phyloP scores from a whole-genome alignment of 2,113 vertebrate genomes.

The Lonchura striata region DNA sequence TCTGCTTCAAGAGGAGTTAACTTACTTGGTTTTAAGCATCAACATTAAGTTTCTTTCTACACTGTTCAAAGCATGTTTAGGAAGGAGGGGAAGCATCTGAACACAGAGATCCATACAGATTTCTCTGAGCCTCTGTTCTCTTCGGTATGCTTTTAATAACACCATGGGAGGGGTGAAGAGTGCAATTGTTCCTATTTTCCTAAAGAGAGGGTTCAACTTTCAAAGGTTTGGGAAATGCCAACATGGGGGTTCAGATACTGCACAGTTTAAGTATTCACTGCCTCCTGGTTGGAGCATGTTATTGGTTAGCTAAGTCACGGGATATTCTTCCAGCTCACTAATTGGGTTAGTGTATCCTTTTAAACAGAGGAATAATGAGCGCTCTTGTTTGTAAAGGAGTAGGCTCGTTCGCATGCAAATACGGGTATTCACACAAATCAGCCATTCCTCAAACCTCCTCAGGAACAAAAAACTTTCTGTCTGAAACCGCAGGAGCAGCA shows the following conservation, averaged over 20 bases:
- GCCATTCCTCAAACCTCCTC: constrained; percentile 51
- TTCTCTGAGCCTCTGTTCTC: background rate
- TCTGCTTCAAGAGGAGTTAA: background rate
- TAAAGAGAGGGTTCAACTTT: constrained; percentile 7
- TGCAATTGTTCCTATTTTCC: constrained; percentile 21
- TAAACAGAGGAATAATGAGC: constrained; percentile 51
- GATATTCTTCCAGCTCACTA: constrained; percentile 40
- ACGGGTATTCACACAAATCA: constrained; percentile 61
- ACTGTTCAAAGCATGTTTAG: constrained; percentile 34
- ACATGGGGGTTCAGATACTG: background rate
- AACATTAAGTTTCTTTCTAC: background rate
- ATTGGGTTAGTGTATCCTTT: constrained; percentile 63
- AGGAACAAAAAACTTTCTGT: constrained; percentile 65
- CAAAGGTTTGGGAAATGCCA: constrained; percentile 45
- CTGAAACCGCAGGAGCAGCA: constrained; percentile 39
- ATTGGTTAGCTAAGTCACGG: constrained; percentile 49
- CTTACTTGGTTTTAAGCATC: background rate
- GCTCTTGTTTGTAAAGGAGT: constrained; percentile 57
- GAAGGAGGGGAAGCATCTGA: background rate
- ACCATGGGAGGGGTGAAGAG: background rate
- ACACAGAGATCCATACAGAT: background rate
- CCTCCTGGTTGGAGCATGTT: background rate
- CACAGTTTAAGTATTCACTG: background rate
- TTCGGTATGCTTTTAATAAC: constrained; percentile 37
- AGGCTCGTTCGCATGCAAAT: constrained; percentile 65